Percentiles rank a stretch among this genome's conserved stretches.
phyloP scores from a whole-genome alignment of 2,113 vertebrate species.

The Perca fluviatilis region DNA sequence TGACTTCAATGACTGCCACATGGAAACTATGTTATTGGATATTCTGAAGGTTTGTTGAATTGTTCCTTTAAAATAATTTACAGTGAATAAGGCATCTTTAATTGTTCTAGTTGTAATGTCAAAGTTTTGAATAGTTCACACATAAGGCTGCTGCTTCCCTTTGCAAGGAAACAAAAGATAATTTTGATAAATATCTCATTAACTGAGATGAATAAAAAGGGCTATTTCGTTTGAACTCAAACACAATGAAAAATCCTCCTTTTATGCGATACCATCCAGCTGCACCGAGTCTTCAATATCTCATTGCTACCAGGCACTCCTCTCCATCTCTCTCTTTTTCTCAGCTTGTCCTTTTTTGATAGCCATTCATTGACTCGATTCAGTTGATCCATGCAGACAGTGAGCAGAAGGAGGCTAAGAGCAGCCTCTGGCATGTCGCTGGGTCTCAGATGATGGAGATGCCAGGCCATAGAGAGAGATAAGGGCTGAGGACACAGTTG shows the following conservation, averaged over 20 bases:
- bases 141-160: not conserved
- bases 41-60: not conserved
- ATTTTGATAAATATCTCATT: constrained; percentile 60
- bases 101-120: not conserved
- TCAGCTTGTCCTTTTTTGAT: constrained; percentile 25
- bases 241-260: constrained; percentile 14
- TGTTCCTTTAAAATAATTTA: not conserved
- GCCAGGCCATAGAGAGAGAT: constrained; percentile 31
- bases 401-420: constrained; percentile 71
- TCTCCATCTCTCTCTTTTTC: constrained; percentile 2
- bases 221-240: constrained; percentile 17
- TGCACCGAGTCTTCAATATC: constrained; percentile 28
- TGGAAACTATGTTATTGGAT: not conserved
- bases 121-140: constrained; percentile 7
- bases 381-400: constrained; percentile 59
- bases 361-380: constrained; percentile 20
- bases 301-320: constrained; percentile 12
- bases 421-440: constrained; percentile 48
- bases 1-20: not conserved
- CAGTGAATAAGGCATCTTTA: not conserved
- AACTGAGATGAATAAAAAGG: constrained; percentile 43
- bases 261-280: not conserved
- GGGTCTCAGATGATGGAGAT: constrained; percentile 47
- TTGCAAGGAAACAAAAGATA: constrained; percentile 29
- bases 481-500: not conserved